phyloP scores from a whole-genome alignment of 2,888 invertebrate genomes.

The Glaucopsyche alexis region DNA sequence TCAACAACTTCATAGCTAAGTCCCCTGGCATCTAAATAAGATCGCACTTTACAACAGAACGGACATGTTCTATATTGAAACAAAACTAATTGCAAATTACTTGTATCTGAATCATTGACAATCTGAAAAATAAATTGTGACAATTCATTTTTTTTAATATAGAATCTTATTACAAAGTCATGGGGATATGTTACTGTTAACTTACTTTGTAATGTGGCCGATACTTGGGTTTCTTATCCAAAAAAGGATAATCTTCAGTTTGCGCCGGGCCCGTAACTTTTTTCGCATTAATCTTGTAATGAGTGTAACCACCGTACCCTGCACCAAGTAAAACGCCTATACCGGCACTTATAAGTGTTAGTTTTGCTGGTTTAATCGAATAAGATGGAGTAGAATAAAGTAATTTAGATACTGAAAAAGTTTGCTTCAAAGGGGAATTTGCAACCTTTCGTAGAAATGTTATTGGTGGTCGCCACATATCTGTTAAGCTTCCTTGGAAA shows the following conservation, averaged over 20 bases:
- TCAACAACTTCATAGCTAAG: conserved; percentile 97
- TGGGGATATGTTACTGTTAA: not conserved
- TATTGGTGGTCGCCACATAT: conserved; percentile 67
- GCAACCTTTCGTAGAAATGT: conserved; percentile 59
- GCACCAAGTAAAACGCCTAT: conserved; percentile 80
- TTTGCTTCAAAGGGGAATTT: conserved; percentile 57
- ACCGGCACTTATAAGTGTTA: conserved; percentile 80
- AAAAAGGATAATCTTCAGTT: conserved; percentile 66
- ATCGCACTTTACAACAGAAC: conserved; percentile 96
- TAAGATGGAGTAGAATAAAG: conserved; percentile 63
- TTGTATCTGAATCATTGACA: conserved; percentile 81
- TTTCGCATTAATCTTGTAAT: conserved; percentile 69
- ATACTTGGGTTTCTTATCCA: conserved; percentile 72
- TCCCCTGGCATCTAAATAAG: conserved; percentile 94
- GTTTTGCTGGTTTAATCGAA: conserved; percentile 65
- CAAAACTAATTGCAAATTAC: conserved; percentile 88
- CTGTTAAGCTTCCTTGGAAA: not conserved
- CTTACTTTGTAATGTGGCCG: conserved; percentile 75
- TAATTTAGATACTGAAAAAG: conserved; percentile 50
- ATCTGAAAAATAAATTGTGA: conserved; percentile 72
- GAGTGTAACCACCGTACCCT: conserved; percentile 76
- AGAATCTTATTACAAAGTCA: not conserved
- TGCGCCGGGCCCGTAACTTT: conserved; percentile 49
- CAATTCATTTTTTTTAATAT: not conserved
- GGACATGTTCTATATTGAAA: conserved; percentile 99